Percentiles rank a stretch among this genome's conserved stretches.
Evolutionary conservation across 2,888 invertebrate species (phyloP).

Genomic region (Cynaeus angustus): DNA sequence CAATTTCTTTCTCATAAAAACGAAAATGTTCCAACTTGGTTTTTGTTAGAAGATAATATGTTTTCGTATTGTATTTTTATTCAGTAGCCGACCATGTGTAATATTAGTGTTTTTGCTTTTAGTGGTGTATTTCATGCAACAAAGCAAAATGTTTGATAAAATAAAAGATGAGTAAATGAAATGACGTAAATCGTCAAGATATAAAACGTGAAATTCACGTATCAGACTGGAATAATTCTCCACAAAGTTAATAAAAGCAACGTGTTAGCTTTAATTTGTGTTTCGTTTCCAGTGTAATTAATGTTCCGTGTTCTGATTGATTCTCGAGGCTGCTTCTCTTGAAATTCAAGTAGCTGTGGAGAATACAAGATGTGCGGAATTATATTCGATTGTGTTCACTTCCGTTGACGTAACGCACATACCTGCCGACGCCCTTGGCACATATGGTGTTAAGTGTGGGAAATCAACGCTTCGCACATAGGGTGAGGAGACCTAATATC

Average conservation of each 20-base stretch:
- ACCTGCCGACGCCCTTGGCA: constrained; percentile 12
- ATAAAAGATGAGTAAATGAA: neutral
- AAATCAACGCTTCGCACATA: too few relatives aligned
- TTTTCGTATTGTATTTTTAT: too few relatives aligned
- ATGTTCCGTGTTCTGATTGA: constrained; percentile 41
- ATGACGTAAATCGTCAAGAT: neutral
- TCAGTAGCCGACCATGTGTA: too few relatives aligned
- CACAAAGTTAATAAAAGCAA: constrained; percentile 41
- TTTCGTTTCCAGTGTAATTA: constrained; percentile 41
- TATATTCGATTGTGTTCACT: constrained; percentile 35
- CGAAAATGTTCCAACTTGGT: too few relatives aligned
- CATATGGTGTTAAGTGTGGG: too few relatives aligned
- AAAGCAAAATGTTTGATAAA: neutral
- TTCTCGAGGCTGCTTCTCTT: constrained; percentile 31
- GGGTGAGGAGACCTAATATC: neutral
- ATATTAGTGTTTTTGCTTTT: too few relatives aligned
- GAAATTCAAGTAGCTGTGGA: constrained; percentile 28
- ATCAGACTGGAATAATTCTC: constrained; percentile 10
- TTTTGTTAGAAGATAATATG: too few relatives aligned
- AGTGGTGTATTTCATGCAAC: neutral
- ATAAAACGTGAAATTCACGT: neutral
- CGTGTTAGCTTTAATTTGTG: constrained; percentile 33
- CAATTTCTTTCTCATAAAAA: too few relatives aligned
- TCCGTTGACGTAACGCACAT: constrained; percentile 15
- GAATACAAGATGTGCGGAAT: constrained; percentile 37